A percentile compares a stretch with the other conserved stretches of the same genome.
Conservation (phyloP, 2,113 vertebrate genomes). For the Nesospiza acunhae region DNA sequence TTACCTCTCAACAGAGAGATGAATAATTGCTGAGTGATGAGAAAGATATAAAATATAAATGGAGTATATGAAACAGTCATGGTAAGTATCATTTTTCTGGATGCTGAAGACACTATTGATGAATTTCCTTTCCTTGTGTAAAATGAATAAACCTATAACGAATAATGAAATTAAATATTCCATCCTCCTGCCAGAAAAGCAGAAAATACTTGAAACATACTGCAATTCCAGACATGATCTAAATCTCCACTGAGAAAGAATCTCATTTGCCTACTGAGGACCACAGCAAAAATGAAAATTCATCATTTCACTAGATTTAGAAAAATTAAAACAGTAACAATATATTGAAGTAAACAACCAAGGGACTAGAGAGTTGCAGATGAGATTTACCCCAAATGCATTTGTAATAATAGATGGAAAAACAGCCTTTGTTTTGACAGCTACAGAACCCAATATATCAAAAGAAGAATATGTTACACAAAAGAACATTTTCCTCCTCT, state of each 20-base stretch:
- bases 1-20: constrained; percentile 25
- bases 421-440: constrained; percentile 42
- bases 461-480: constrained; percentile 36
- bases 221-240: constrained; percentile 27
- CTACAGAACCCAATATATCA: constrained; percentile 37
- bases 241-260: constrained; percentile 30
- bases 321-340: constrained; percentile 17
- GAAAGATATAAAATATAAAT: constrained; percentile 69
- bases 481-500: constrained; percentile 33
- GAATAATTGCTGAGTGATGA: constrained; percentile 43
- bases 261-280: neutral
- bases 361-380: neutral
- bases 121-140: constrained; percentile 22
- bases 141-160: constrained; percentile 30
- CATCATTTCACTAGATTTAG: neutral
- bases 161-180: constrained; percentile 66
- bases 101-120: constrained; percentile 38
- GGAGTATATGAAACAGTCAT: constrained; percentile 36
- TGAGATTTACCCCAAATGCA: constrained; percentile 1
- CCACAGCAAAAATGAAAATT: constrained; percentile 15
- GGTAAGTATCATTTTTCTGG: constrained; percentile 39
- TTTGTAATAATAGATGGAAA: constrained; percentile 26
- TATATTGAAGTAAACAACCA: constrained; percentile 25
- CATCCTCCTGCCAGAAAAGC: constrained; percentile 29
- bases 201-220: constrained; percentile 36